Percentiles rank a stretch among this genome's conserved stretches.
These are phyloP conservation scores for Chrysolina haemoptera DNA, from an alignment of 2,888 invertebrate species.

Conservation along the genomic window DNA sequence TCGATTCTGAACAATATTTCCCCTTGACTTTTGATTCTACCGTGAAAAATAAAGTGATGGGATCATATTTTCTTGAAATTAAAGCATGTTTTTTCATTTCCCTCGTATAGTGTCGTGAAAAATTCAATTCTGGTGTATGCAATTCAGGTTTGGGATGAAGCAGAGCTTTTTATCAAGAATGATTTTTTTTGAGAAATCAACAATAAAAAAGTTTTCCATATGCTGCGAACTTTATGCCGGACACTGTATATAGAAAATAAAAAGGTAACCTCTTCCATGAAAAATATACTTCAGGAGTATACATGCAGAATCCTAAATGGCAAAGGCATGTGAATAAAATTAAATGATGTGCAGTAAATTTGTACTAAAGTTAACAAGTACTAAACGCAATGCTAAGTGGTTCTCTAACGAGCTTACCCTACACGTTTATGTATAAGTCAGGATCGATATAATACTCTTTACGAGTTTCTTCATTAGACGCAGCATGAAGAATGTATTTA, in stretches of 20 bases:
- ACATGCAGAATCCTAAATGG: conserved; percentile 20
- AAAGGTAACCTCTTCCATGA: conserved; percentile 13
- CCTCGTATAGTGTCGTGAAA: too few relatives aligned
- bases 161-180: too few relatives aligned
- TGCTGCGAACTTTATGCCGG: too few relatives aligned
- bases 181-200: too few relatives aligned
- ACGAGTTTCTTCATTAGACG: conserved; percentile 37
- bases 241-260: not conserved
- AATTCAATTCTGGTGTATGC: too few relatives aligned
- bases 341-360: conserved; percentile 57
- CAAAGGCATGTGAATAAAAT: conserved; percentile 48
- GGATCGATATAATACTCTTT: conserved; percentile 37
- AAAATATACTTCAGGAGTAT: conserved; percentile 1
- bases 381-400: conserved; percentile 55
- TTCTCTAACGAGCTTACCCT: conserved; percentile 53
- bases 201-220: too few relatives aligned
- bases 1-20: too few relatives aligned
- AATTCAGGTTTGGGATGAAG: too few relatives aligned
- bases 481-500: conserved; percentile 38
- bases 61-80: too few relatives aligned
- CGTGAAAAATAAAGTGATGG: too few relatives aligned
- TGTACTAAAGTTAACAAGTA: conserved; percentile 58
- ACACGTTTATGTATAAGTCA: conserved; percentile 43
- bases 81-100: too few relatives aligned
- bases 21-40: too few relatives aligned